These are phyloP conservation scores for Atopsyche davidsoni DNA, from an alignment of 1,140 invertebrate species.

Conservation along the genomic window DNA sequence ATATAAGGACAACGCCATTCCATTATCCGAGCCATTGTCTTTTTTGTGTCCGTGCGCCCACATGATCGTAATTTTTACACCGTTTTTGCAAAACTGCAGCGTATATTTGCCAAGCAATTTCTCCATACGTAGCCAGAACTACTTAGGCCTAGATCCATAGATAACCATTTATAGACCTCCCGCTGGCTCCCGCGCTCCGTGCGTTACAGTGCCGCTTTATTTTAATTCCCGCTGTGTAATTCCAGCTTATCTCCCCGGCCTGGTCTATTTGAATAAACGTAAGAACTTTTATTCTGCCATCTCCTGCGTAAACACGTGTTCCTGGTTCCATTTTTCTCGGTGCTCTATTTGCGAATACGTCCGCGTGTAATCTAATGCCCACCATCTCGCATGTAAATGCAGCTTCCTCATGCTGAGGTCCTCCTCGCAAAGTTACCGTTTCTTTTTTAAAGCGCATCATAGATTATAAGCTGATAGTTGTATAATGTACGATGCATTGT, in stretches of 20 bases:
- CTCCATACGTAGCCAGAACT: constrained; percentile 10
- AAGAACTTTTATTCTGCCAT: constrained; percentile 5
- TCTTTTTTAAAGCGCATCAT: constrained; percentile 8
- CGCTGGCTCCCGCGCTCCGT: constrained; percentile 18
- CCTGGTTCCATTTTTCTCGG: constrained; percentile 12
- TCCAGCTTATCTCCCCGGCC: constrained; percentile 17
- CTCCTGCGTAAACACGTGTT: constrained; percentile 21
- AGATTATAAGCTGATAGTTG: constrained; percentile 10
- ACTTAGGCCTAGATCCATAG: constrained; percentile 26
- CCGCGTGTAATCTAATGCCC: constrained; percentile 12
- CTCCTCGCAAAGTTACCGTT: constrained; percentile 13
- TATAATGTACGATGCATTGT: constrained; percentile 17
- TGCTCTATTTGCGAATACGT: constrained; percentile 9
- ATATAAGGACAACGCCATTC: too few relatives aligned
- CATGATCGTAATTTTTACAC: too few relatives aligned
- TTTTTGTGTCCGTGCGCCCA: too few relatives aligned
- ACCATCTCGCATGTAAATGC: constrained; percentile 15
- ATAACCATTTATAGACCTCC: constrained; percentile 30
- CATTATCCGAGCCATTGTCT: too few relatives aligned
- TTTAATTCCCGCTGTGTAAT: constrained; percentile 28
- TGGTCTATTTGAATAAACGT: constrained; percentile 25
- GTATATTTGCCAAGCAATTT: constrained; percentile 3
- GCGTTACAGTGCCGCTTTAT: constrained; percentile 29
- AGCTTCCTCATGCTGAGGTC: constrained; percentile 8
- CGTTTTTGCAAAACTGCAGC: too few relatives aligned